These are phyloP conservation scores for Sceloporus tristichus DNA, from an alignment of 2,113 vertebrate species.

Conservation along the genomic window DNA sequence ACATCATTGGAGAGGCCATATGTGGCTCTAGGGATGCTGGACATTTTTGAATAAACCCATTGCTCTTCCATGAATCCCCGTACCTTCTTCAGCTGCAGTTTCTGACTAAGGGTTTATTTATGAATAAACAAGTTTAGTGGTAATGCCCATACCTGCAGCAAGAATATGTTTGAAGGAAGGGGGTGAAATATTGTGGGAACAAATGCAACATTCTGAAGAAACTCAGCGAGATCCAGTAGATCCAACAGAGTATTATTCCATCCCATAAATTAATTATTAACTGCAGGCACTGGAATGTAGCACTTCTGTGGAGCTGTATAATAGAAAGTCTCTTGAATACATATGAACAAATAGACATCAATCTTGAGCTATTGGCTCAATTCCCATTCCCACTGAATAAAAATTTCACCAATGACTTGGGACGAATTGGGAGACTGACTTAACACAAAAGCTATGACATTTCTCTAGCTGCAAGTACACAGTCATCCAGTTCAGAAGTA, in stretches of 20 bases:
- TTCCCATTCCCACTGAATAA: slow-evolving; percentile 36
- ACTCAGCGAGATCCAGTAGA: slow-evolving; percentile 10
- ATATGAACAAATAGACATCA: slow-evolving; percentile 48
- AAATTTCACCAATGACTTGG: slow-evolving; percentile 50
- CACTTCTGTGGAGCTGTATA: slow-evolving; percentile 2
- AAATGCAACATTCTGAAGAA: neutral
- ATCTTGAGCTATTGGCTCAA: slow-evolving; percentile 35
- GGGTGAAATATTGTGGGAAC: neutral
- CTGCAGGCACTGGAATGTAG: neutral
- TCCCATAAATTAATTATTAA: slow-evolving; percentile 49
- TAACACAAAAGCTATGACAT: slow-evolving; percentile 42
- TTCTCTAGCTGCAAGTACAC: slow-evolving; percentile 24
- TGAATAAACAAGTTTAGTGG: neutral
- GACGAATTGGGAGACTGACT: slow-evolving; percentile 40
- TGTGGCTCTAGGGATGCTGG: too few relatives aligned
- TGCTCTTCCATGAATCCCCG: too few relatives aligned
- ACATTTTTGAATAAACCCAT: neutral
- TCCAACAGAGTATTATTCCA: neutral
- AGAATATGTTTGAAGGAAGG: too few relatives aligned
- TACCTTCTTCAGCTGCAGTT: neutral
- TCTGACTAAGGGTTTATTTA: neutral
- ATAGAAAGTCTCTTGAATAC: slow-evolving; percentile 40
- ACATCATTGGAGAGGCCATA: too few relatives aligned
- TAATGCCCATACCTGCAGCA: neutral
- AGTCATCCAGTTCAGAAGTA: neutral